phyloP scores from a whole-genome alignment of 2,797 vertebrate genomes.

The Pseudochirops corinnae region DNA sequence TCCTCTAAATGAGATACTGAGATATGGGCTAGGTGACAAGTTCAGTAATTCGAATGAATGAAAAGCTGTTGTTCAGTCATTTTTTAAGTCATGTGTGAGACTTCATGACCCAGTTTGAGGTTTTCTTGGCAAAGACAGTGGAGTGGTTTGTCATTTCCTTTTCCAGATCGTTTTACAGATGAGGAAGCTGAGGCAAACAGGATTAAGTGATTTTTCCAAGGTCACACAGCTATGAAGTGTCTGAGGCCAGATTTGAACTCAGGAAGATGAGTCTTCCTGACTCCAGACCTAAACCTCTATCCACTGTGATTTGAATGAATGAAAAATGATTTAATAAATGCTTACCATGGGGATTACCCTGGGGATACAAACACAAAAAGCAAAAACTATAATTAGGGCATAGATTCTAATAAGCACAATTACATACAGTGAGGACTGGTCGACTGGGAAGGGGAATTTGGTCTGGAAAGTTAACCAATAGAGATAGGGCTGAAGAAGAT shows the following conservation, averaged over 20 bases:
- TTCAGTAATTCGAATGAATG: background rate
- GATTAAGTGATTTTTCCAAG: background rate
- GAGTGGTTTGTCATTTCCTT: background rate
- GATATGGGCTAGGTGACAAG: background rate
- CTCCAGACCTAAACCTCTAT: background rate
- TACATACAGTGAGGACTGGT: no score
- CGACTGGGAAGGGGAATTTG: background rate
- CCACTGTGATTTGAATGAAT: background rate
- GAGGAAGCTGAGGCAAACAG: background rate
- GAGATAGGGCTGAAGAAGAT: background rate
- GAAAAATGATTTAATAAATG: background rate
- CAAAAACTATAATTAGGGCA: no score
- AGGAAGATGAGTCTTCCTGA: background rate
- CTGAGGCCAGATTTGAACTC: background rate
- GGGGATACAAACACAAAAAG: no score
- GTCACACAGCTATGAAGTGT: background rate
- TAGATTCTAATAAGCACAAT: no score
- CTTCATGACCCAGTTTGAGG: background rate
- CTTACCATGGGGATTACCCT: no score
- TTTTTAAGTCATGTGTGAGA: background rate
- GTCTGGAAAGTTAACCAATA: background rate
- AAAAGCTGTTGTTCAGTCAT: background rate
- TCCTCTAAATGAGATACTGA: background rate
- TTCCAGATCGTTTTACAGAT: background rate
- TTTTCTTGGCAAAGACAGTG: background rate